Evolutionary conservation across 2,113 vertebrate genomes (phyloP).

Genomic region (Perca flavescens): DNA sequence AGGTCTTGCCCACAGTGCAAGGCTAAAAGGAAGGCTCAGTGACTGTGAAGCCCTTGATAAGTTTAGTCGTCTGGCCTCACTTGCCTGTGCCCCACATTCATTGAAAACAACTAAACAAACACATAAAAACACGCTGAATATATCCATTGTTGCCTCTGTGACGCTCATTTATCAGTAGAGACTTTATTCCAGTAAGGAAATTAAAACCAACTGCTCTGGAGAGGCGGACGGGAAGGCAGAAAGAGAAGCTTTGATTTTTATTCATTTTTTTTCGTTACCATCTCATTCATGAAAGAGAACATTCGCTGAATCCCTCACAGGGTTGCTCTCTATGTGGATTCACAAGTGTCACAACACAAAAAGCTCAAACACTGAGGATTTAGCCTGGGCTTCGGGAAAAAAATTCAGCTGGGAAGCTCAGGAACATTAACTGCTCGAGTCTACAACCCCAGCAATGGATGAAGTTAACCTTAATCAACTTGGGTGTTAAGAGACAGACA

Average conservation of each 20-base stretch:
- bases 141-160: constrained; percentile 66
- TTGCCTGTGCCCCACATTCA: constrained; percentile 29
- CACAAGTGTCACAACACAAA: constrained; percentile 33
- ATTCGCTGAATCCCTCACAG: constrained; percentile 50
- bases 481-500: constrained; percentile 53
- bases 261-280: constrained; percentile 19
- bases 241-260: constrained; percentile 55
- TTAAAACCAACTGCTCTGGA: constrained; percentile 75
- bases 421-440: constrained; percentile 34
- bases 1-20: not conserved
- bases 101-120: constrained; percentile 59
- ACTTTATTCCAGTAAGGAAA: constrained; percentile 59
- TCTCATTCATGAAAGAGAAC: constrained; percentile 67
- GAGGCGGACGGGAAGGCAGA: constrained; percentile 38
- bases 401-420: constrained; percentile 8
- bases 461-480: constrained; percentile 46
- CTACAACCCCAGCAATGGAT: constrained; percentile 20
- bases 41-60: not conserved
- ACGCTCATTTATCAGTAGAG: constrained; percentile 66
- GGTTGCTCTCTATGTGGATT: constrained; percentile 30
- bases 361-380: constrained; percentile 42
- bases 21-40: constrained; percentile 12
- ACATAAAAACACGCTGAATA: constrained; percentile 66
- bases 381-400: constrained; percentile 27
- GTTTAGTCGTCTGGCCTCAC: constrained; percentile 39